Evolutionary conservation across 2,113 vertebrate species (phyloP), one percentile per base, ranked within the genome.

Genomic region (Lipophrys pholis): DNA sequence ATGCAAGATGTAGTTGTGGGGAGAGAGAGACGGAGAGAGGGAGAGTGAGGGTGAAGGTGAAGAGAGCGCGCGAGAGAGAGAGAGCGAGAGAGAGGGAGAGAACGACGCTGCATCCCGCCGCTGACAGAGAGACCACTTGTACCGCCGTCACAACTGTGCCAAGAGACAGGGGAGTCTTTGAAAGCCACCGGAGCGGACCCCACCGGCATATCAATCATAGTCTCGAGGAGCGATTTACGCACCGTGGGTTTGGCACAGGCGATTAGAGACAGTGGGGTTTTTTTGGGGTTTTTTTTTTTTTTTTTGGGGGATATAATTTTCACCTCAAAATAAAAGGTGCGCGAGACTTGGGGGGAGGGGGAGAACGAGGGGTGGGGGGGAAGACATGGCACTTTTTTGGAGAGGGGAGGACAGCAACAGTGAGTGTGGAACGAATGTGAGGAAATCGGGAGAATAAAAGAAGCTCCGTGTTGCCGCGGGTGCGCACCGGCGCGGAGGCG

Each of bases 121-220:
- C 81, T 93, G 90, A 92, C 90, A 90, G 84, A 91, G 87, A 85
- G 80, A 89, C 89, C 90, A 91, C 89, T 93, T 92, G 86, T 92
- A 61, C 87, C 82, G 70, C 83, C 81, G 76, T 67, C 80, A 87
- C 90, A 80, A 92, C 86, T 86, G 90, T 89, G 87, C 89, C 86
- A 90, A 85, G 86, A 92, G 77, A 91, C 86, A 87, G 91, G 80
- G 80, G 90, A 89, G 88, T 87, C 90, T 93, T 92, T 93, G 86
- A 90, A 82, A 90, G 84, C 62, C 86, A 83, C 87, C 80, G 86
- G 77, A 88, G 89, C 82, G 86, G 79, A 92, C 85, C 87, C 65
- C 89, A 87, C 73, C 84, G 70, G 93, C 93, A 94, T 94, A 92
- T 90, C 91, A 94, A 93, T 89, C 89, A 94, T 87, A 73, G 85